Evolutionary conservation across 2,888 invertebrate species (phyloP), one percentile per base, ranked within the genome.

Genomic region (Spicauda simplicius): DNA sequence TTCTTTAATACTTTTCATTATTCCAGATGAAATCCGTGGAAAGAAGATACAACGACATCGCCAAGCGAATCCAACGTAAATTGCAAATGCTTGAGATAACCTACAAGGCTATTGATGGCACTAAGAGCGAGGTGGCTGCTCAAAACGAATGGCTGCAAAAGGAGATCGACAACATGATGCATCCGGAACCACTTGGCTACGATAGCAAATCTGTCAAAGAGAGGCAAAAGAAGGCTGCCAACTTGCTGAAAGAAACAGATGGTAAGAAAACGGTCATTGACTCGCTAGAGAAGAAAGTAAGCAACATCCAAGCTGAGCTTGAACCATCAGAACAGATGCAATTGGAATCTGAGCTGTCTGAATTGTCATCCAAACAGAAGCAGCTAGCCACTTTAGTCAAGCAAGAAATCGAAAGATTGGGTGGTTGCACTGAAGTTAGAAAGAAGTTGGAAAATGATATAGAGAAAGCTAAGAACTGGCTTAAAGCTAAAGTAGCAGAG

Each of bases 241-340:
- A 95, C 62, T 89, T 97, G 65, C 89, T 97, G 61, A 97, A 97
- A 86, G 98, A 98, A 86, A 95, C 97, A 0, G 97, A 97, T 77
- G 96, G 96, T 10, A 97, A 98, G 84, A 96, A 97, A 78, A 95
- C 97, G 0, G 94, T 97, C 6, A 96, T 97, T 68, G 97, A 97
- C 76, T 96, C 97, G 0, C 89, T 98, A 30, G 96, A 97, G 76
- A 97, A 97, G 85, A 96, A 97, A 69, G 95, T 98, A 14, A 95
- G 95, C 70, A 97, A 97, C 73, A 96, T 98, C 90, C 96, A 97
- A 78, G 95, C 96, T 69, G 98, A 98, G 83, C 86, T 98, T 48
- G 98, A 98, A 83, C 95, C 96, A 7, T 95, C 95, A 0, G 98
- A 98, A 85, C 96, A 97, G 74, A 95, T 96, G 74, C 95, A 96